phyloP scores from a whole-genome alignment of 2,888 invertebrate species.

The Xanthorhoe designata region DNA sequence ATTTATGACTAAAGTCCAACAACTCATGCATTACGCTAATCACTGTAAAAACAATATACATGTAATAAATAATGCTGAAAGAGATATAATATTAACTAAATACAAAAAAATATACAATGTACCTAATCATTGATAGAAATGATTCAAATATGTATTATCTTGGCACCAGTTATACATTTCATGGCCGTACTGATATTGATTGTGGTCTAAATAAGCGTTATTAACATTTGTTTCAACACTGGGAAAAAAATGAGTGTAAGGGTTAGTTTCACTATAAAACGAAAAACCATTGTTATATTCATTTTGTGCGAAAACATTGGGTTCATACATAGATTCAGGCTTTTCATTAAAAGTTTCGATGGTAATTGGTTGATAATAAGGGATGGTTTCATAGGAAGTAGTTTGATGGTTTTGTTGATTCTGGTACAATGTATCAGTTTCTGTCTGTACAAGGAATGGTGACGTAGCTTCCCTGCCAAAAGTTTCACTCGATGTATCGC shows the following conservation, averaged over 20 bases:
- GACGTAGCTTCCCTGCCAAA: slow-evolving; percentile 32
- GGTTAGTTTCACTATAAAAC: slow-evolving; percentile 14
- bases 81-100: background rate
- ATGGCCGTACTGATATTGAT: slow-evolving; percentile 57
- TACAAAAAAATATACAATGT: background rate
- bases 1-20: background rate
- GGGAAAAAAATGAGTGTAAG: slow-evolving; percentile 17
- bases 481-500: slow-evolving; percentile 58
- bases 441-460: slow-evolving; percentile 21
- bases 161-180: slow-evolving; percentile 20
- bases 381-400: background rate
- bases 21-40: background rate
- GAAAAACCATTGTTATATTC: slow-evolving; percentile 10
- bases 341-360: background rate
- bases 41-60: background rate
- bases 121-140: slow-evolving; percentile 30
- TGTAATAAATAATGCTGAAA: background rate
- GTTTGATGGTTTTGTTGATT: background rate
- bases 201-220: slow-evolving; percentile 52
- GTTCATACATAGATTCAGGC: slow-evolving; percentile 5
- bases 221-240: slow-evolving; percentile 11
- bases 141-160: slow-evolving; percentile 31
- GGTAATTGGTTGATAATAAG: slow-evolving; percentile 9
- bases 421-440: slow-evolving; percentile 13
- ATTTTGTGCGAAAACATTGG: slow-evolving; percentile 3